These are phyloP conservation scores for Julus scanicus DNA, from an alignment of 2,888 invertebrate genomes.

Conservation along the genomic window DNA sequence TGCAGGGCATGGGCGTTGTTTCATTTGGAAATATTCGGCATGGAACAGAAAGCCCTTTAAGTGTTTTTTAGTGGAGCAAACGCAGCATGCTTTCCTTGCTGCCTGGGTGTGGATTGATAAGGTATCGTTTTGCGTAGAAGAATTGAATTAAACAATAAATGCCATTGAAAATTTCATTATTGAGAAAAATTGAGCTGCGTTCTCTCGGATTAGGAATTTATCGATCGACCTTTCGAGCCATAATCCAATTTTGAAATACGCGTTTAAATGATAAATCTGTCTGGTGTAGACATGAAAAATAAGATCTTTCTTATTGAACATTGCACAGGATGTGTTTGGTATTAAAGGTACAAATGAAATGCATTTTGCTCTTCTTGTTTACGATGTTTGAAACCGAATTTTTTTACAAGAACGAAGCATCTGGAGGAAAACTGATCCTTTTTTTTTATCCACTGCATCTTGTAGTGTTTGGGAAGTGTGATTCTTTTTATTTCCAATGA, in stretches of 20 bases:
- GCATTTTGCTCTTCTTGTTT: constrained; percentile 10
- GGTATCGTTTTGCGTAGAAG: constrained; percentile 22
- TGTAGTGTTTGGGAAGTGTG: not conserved
- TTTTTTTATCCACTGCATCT: not conserved
- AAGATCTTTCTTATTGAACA: constrained; percentile 26
- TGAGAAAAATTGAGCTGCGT: constrained; percentile 30
- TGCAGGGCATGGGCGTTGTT: not conserved
- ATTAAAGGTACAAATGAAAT: constrained; percentile 24
- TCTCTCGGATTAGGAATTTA: constrained; percentile 36
- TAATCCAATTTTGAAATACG: constrained; percentile 39
- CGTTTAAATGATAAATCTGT: constrained; percentile 41
- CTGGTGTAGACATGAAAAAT: constrained; percentile 31
- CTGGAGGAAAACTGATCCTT: not conserved
- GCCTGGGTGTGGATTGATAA: constrained; percentile 16
- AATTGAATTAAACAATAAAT: constrained; percentile 42
- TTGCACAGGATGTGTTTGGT: not conserved
- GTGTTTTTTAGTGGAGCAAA: not conserved
- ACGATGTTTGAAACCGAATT: not conserved
- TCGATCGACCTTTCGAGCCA: not conserved
- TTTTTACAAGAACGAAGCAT: not conserved
- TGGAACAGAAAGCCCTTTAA: not conserved
- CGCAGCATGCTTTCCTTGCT: not conserved
- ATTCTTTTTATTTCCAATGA: not conserved
- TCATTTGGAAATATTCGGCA: not conserved
- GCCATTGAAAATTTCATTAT: constrained; percentile 36